Percentiles rank a stretch among this genome's conserved stretches.
phyloP scores from a whole-genome alignment of 1,140 invertebrate species.

The Yoshiicerus persimilis region DNA sequence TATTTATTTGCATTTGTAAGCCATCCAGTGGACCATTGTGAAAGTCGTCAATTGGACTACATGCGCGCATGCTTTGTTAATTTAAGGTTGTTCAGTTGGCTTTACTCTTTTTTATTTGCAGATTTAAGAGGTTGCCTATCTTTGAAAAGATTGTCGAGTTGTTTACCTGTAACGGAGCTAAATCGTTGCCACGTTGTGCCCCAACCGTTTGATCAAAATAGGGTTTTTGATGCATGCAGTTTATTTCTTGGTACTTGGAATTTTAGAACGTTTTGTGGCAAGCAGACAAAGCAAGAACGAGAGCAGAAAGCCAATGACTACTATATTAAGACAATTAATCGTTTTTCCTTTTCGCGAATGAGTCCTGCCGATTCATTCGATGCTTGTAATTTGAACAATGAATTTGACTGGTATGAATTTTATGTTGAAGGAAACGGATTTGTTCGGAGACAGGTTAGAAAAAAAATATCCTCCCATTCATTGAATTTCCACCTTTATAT shows the following conservation, averaged over 20 bases:
- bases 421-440: slow-evolving; percentile 47
- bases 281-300: neutral
- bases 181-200: slow-evolving; percentile 25
- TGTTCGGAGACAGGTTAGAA: slow-evolving; percentile 38
- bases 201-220: slow-evolving; percentile 38
- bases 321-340: slow-evolving; percentile 37
- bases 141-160: neutral
- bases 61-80: neutral
- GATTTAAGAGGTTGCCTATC: neutral
- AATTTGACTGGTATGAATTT: slow-evolving; percentile 43
- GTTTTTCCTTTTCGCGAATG: slow-evolving; percentile 27
- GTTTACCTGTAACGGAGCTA: slow-evolving; percentile 23
- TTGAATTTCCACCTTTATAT: too few relatives aligned
- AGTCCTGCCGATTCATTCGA: neutral
- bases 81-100: neutral
- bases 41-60: too few relatives aligned
- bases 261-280: slow-evolving; percentile 33
- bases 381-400: neutral
- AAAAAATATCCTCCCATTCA: too few relatives aligned
- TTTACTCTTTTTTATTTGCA: neutral
- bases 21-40: too few relatives aligned
- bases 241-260: slow-evolving; percentile 44
- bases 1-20: too few relatives aligned
- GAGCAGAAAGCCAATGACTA: neutral
- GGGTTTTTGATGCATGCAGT: slow-evolving; percentile 31